Base-by-base conservation (phyloP, 1,140 invertebrate genomes). In the Trissolcus basalis region DNA sequence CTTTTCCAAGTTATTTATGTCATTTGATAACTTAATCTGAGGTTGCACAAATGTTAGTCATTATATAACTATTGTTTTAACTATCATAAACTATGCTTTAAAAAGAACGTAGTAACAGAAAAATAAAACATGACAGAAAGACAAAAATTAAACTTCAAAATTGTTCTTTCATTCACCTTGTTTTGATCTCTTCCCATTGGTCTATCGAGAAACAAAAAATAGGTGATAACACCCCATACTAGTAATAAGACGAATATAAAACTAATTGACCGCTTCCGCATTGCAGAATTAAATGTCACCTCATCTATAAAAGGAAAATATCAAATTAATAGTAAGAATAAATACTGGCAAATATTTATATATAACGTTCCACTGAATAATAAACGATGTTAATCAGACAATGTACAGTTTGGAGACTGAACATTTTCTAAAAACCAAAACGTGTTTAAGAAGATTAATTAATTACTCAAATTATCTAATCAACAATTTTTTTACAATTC, bases 261-360 rank as follows among this genome's bases (percentile, higher is more conserved):
- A 80, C 80, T 76, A 76, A 87, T 80, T 77, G 83, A 86, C 80
- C 73, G 85, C 79, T 87, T 87, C 77, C 85, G 86, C 86, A 87
- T 87, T 83, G 82, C 85, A 85, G 80, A 80, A 82, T 79, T 67
- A 80, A 81, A 77, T 81, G 85, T 87, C 85, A 87, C 83, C 85
- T 84, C 82, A 78, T 78, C 86, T 87, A 49, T 44, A 77, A 50
- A 64, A 77, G n/a, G 49, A 48, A 2, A 39, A 27, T 8, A 70
- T 32, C 0, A n/a, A 13, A 53, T 53, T 53, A 12, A 12, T 10
- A n/a, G n/a, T n/a, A n/a, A n/a, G n/a, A n/a, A n/a, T n/a, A n/a
- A n/a, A n/a, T n/a, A n/a, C n/a, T n/a, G n/a, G n/a, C n/a, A n/a
- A n/a, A n/a, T n/a, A n/a, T n/a, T n/a, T n/a, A n/a, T n/a, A n/a